Evolutionary conservation across 2,888 invertebrate species (phyloP).

Genomic region (Campoplex nolae): DNA sequence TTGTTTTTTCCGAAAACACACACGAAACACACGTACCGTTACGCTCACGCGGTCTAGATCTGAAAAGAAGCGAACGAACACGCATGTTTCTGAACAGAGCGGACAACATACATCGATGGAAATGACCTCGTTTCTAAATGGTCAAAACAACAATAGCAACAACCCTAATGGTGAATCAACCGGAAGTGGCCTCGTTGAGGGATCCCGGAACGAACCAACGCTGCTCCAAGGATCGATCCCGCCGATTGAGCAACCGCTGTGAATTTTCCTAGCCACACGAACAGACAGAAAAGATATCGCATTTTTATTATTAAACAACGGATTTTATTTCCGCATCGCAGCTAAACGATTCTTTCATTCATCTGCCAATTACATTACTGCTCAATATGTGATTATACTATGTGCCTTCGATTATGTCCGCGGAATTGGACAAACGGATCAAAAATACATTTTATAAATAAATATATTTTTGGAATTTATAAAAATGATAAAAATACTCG

Average conservation of each 20-base stretch:
- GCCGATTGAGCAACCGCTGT: conserved; percentile 78
- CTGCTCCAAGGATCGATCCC: conserved; percentile 77
- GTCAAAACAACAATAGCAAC: conserved; percentile 84
- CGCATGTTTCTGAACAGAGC: conserved; percentile 84
- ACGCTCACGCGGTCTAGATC: conserved; percentile 83
- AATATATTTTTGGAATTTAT: too few relatives aligned
- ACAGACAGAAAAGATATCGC: background rate
- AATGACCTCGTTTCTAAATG: conserved; percentile 84
- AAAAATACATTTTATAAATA: too few relatives aligned
- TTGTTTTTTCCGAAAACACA: conserved; percentile 74
- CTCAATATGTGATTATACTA: conserved; percentile 38
- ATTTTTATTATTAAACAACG: conserved; percentile 9
- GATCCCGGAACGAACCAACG: conserved; percentile 73
- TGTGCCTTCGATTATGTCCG: conserved; percentile 37
- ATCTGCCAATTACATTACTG: conserved; percentile 18
- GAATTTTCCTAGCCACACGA: conserved; percentile 36
- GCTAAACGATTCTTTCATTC: background rate
- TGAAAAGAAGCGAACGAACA: conserved; percentile 84
- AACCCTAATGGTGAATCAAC: conserved; percentile 77
- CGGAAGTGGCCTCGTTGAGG: conserved; percentile 74
- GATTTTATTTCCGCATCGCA: background rate
- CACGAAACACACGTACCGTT: conserved; percentile 81
- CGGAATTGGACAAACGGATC: background rate
- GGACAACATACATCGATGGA: conserved; percentile 84
- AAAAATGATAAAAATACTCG: too few relatives aligned